Evolutionary conservation across 2,113 vertebrate genomes (phyloP).

Genomic region (Microcebus tavaratra): DNA sequence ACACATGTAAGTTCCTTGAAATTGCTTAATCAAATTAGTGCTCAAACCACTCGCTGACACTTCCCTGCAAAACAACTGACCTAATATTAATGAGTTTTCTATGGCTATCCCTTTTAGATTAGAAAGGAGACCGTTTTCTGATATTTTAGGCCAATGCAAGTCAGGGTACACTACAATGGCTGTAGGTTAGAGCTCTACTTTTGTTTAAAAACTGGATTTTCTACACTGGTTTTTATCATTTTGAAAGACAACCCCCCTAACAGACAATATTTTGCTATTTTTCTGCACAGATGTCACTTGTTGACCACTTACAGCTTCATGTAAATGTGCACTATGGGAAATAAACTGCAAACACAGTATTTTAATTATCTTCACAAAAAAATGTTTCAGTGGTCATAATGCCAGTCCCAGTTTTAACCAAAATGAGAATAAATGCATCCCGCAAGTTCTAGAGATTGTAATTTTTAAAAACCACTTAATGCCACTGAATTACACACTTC

Average conservation of each 20-base stretch:
- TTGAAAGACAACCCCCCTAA: slow-evolving; percentile 90
- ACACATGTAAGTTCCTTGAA: not conserved
- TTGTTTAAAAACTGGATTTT: slow-evolving; percentile 86
- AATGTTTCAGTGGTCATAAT: not conserved
- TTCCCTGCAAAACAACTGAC: not conserved
- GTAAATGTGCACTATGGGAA: slow-evolving; percentile 85
- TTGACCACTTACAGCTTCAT: slow-evolving; percentile 83
- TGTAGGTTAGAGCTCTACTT: slow-evolving; percentile 91
- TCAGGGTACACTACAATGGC: slow-evolving; percentile 63
- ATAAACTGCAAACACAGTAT: slow-evolving; percentile 89
- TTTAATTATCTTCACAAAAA: slow-evolving; percentile 21
- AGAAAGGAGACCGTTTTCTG: not conserved
- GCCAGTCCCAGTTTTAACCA: not conserved
- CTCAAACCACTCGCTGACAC: not conserved
- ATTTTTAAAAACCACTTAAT: not conserved
- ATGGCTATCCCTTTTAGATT: not conserved
- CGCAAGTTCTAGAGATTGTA: not conserved
- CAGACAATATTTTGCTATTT: slow-evolving; percentile 68
- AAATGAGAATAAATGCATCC: not conserved
- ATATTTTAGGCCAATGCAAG: not conserved
- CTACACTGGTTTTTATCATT: slow-evolving; percentile 83
- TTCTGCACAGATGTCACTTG: slow-evolving; percentile 80
- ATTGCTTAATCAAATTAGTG: not conserved
- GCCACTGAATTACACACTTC: not conserved
- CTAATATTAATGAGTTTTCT: not conserved